Base-by-base conservation (phyloP, 2,113 vertebrate genomes). In the Corvus moneduloides region DNA sequence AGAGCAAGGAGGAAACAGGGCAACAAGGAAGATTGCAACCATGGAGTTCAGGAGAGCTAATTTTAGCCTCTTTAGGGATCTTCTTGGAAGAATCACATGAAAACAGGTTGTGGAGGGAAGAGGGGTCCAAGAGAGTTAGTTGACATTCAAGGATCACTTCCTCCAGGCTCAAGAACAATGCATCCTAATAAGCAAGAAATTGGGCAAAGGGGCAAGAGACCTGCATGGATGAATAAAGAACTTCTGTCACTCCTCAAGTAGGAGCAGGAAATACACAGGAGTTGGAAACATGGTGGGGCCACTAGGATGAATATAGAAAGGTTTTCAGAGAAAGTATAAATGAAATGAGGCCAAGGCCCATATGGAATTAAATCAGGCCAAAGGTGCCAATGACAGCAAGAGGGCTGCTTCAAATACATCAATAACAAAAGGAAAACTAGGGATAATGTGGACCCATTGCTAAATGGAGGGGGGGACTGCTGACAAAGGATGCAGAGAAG, bases 1-100 rank as follows among this genome's bases (percentile, higher is more conserved):
- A 48, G 10, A 7, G 6, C 0, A 0, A 87, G 13, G 66, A 55
- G 7, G 24, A 71, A 55, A 19, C 13, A 63, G n/a, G 30, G 24
- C 44, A 55, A 24, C 30, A 41, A 44, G 2, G 28, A 11, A 55
- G 30, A 30, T 48, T 63, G 49, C 24, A 41, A 2, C 19, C 11
- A 12, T 32, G 9, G n/a, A 41, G 7, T 49, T 72, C 11, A 63
- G 11, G 30, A 41, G 20, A 63, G 11, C 11, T 79, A 35, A n/a
- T 5, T 72, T 87, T 11, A n/a, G 7, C n/a, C 39, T 79, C 30
- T 49, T 48, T 49, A 49, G 20, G 9, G 20, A 21, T 63, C n/a
- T 30, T 51, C 71, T 78, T 28, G 20, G 16, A 55, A 41, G 20
- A 79, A 55, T 79, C 24, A 7, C 16, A 5, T 41, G 35, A 24